Base-by-base conservation (phyloP, 2,113 vertebrate species). In the Lepisosteus osseus region DNA sequence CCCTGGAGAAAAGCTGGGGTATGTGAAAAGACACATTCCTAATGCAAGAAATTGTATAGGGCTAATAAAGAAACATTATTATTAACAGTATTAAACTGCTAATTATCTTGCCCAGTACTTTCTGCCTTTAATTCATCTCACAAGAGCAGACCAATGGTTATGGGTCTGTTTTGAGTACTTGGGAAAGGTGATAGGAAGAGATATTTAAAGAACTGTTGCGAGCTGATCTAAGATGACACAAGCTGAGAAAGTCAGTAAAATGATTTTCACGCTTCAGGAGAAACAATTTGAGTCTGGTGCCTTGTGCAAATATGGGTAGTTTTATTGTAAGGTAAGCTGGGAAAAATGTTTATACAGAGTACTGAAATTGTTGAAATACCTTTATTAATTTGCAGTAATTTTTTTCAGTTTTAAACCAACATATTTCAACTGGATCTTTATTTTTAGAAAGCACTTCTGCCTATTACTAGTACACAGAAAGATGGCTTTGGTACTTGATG, bases 241-340 rank as follows among this genome's bases (percentile, higher is more conserved):
- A 11, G 66, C n/a, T 54, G 47, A 67, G 11, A 54, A 54, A 67
- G 47, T n/a, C n/a, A 54, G 54, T 67, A 7, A 17, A 68, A 56
- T 17, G 51, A 43, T 54, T 29, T 54, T 72, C 63, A 65, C 56
- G 40, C 54, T 72, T 56, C 3, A 40, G 40, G 15, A 59, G 14
- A 57, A 66, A 44, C 64, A 1, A 54, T 72, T 44, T 54, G 57
- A 44, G 6, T 11, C 11, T 41, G 7, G 47, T 67, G 11, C n/a
- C 42, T 66, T 42, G 45, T 47, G 43, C 5, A 66, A 66, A 14
- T 15, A 6, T 66, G 64, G 43, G 14, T 15, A 66, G 40, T 66
- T 66, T 42, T 29, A 29, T 29, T 29, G 17, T 42, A 65, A 29
- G 41, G 12, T 9, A 3, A 54, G 17, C n/a, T 40, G 8, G 12